Conservation (phyloP, 2,113 vertebrate genomes). For the Apodemus sylvaticus region DNA sequence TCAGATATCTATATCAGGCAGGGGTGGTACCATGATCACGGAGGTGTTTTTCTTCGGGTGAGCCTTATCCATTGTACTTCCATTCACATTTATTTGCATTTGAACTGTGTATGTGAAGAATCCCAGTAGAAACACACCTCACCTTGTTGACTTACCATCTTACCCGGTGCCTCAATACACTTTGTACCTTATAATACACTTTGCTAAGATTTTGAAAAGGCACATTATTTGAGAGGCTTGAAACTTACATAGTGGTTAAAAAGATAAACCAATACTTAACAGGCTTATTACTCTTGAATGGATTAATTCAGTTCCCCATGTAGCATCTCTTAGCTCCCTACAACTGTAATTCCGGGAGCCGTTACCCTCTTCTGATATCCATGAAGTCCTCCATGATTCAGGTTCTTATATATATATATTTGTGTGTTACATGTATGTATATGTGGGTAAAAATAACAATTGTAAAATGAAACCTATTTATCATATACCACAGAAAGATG, state of each 20-base stretch:
- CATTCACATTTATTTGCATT: neutral
- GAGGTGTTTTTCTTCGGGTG: too few relatives aligned
- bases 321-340: neutral
- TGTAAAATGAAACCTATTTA: neutral
- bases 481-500: neutral
- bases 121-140: neutral
- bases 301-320: neutral
- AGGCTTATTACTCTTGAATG: neutral
- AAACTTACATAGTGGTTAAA: neutral
- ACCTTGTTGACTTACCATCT: neutral
- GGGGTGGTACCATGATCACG: too few relatives aligned
- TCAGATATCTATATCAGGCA: too few relatives aligned
- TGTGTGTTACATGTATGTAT: too few relatives aligned
- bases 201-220: neutral
- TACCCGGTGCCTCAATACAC: neutral
- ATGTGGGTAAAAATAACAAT: too few relatives aligned
- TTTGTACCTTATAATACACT: neutral
- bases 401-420: neutral
- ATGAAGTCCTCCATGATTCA: neutral
- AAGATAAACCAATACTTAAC: neutral
- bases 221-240: neutral
- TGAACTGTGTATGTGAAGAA: neutral
- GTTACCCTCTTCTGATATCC: neutral
- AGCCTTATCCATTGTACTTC: too few relatives aligned
- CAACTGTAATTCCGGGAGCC: neutral